phyloP scores from a whole-genome alignment of 2,113 vertebrate genomes.

The Baryphthengus martii region DNA sequence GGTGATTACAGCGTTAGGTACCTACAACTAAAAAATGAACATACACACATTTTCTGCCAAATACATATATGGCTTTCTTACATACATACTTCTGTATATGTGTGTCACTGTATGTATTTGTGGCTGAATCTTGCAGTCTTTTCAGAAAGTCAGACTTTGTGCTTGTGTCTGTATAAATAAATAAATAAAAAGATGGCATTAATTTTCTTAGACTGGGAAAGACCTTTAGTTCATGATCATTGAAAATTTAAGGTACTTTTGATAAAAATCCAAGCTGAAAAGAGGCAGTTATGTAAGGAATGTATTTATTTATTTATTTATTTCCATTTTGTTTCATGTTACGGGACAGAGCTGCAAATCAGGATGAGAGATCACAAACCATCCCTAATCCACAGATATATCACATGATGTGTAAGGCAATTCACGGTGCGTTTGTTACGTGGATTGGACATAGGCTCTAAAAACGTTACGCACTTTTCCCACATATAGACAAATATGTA shows the following conservation, averaged over 20 bases:
- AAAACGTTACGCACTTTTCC: neutral
- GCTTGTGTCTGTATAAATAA: neutral
- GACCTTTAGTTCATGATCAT: neutral
- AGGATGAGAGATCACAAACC: neutral
- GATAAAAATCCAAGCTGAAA: neutral
- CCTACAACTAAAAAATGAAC: neutral
- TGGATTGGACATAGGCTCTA: neutral
- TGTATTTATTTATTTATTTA: neutral
- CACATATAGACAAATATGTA: accelerated
- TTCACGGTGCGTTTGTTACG: accelerated
- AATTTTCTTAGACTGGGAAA: neutral
- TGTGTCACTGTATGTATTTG: neutral
- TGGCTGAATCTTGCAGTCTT: neutral
- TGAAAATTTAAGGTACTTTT: neutral
- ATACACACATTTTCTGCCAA: neutral
- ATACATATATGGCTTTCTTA: neutral
- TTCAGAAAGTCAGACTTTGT: neutral
- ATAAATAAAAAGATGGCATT: neutral
- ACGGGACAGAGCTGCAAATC: neutral
- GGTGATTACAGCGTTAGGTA: neutral
- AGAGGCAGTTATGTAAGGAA: neutral
- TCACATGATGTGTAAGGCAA: neutral
- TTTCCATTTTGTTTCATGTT: neutral
- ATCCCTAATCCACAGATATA: neutral
- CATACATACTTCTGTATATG: neutral